Evolutionary conservation across 2,888 invertebrate genomes (phyloP).

Genomic region (Athalia rosae): DNA sequence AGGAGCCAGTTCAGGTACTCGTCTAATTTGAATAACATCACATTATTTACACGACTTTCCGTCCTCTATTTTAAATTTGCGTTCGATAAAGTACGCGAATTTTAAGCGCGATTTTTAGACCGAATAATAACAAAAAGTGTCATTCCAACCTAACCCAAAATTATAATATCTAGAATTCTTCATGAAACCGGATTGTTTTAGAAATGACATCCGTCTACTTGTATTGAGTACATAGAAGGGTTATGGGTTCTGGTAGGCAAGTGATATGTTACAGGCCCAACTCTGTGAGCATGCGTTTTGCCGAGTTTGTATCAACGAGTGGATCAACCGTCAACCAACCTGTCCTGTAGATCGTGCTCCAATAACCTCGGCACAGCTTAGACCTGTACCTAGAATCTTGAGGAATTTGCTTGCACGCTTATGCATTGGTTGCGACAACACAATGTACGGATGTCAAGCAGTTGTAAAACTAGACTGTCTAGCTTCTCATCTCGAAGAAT

Average conservation of each 20-base stretch:
- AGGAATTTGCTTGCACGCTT: slow-evolving; percentile 93
- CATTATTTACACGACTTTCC: slow-evolving; percentile 22
- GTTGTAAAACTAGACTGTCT: slow-evolving; percentile 91
- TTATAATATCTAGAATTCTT: background rate
- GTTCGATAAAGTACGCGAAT: too few species aligned
- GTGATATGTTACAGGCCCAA: slow-evolving; percentile 83
- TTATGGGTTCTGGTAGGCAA: slow-evolving; percentile 64
- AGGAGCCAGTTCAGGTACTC: slow-evolving; percentile 94
- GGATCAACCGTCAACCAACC: slow-evolving; percentile 94
- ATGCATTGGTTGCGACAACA: slow-evolving; percentile 94
- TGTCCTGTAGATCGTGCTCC: slow-evolving; percentile 96
- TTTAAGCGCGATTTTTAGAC: too few species aligned
- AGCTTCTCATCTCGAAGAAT: slow-evolving; percentile 91
- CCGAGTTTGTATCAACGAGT: slow-evolving; percentile 93
- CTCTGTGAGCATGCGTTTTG: slow-evolving; percentile 98
- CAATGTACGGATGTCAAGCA: slow-evolving; percentile 88
- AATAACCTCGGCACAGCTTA: slow-evolving; percentile 90
- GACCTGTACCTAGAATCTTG: slow-evolving; percentile 94
- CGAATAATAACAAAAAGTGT: too few species aligned
- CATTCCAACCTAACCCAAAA: slow-evolving; percentile 19
- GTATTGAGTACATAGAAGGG: slow-evolving; percentile 36
- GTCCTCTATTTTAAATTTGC: too few species aligned
- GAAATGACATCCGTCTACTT: background rate
- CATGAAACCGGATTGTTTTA: background rate
- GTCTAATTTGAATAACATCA: slow-evolving; percentile 4